Base-by-base conservation (phyloP, 2,797 vertebrate species). In the Acanthiza pusilla region DNA sequence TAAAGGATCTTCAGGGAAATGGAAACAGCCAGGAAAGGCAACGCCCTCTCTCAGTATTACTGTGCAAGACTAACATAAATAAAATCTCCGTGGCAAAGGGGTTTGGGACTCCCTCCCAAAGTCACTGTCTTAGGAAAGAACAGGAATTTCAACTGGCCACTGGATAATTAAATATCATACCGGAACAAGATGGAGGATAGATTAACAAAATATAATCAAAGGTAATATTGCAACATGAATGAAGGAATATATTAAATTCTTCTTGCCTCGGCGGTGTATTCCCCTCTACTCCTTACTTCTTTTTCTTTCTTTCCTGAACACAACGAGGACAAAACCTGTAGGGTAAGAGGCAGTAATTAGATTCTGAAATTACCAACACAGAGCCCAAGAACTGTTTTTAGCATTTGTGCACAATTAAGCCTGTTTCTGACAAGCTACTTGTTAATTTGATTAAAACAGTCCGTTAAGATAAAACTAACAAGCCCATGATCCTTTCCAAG, bases 291-390 rank as follows among this genome's bases (percentile, higher is more conserved):
- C 57, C 57, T 97, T 92, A 98, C 88, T 99, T 97, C 98, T 99
- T 99, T 96, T 99, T 99, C 98, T 99, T 99, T 98, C 95, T 98
- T 89, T 99, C 99, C 97, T 99, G 99, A 94, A 98, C 98, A 92
- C 99, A 99, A 82, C 99, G 98, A 2, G 99, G 99, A 97, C 99
- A 99, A 97, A 99, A 99, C 99, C 99, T 99, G 95, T 2, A 54
- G 42, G 29, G 30, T 89, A 62, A 89, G 26, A 54, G 32, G 27
- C 10, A 38, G 16, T 20, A 47, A 91, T 91, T 50, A 88, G 40
- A 16, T 83, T 38, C 67, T n/a, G n/a, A 51, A 84, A 30, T 51
- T 30, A 83, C 51, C 15, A 66, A 6, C 61, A 65, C n/a, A 71
- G 5, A 43, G 27, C 50, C 47, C 4, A 11, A 67, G 7, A 77